Evolutionary conservation across 2,888 invertebrate genomes (phyloP), one percentile per base, ranked within the genome.

Genomic region (Ornithoptera alexandrae): DNA sequence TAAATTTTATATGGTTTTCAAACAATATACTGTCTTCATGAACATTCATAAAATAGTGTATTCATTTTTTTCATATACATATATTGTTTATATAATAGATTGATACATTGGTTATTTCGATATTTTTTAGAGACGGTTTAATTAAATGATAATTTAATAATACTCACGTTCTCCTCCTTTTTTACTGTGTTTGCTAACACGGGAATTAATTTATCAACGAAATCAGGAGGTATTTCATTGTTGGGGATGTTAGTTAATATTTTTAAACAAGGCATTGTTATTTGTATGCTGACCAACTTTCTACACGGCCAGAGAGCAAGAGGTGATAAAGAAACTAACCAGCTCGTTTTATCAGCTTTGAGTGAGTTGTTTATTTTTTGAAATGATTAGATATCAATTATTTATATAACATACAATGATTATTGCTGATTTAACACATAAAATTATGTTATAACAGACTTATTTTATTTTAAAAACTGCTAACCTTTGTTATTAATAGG

Each of bases 181-280:
- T 78, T 78, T 0, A 86, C 78, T 12, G 76, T 72, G 61, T 75
- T 79, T 0, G 82, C 75, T 1, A 87, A 70, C 12, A 84, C 72
- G 0, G 87, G 88, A 17, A 88, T 73, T 6, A 89, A 78, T 73
- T 82, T 86, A 24, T 77, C 74, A 0, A 84, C 77, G 67, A 90
- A 89, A 74, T 85, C 83, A 17, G 72, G 74, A 0, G 89, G 88
- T 7, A 90, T 82, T n/a, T 79, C 76, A 6, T 68, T 78, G 50
- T 74, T 83, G 0, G 84, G 75, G 2, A 90, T 56, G 72, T 87
- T 90, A 0, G 90, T 90, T 2, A 87, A 73, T 24, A 90, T 84
- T 71, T 80, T 89, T 56, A 90, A 74, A 61, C 84, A 83, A 68
- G 90, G 90, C 90, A 90, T 90, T 58, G 68, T 74, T 53, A 53